Conservation (phyloP, 2,113 vertebrate genomes). For the Ivindomyrus marchei region DNA sequence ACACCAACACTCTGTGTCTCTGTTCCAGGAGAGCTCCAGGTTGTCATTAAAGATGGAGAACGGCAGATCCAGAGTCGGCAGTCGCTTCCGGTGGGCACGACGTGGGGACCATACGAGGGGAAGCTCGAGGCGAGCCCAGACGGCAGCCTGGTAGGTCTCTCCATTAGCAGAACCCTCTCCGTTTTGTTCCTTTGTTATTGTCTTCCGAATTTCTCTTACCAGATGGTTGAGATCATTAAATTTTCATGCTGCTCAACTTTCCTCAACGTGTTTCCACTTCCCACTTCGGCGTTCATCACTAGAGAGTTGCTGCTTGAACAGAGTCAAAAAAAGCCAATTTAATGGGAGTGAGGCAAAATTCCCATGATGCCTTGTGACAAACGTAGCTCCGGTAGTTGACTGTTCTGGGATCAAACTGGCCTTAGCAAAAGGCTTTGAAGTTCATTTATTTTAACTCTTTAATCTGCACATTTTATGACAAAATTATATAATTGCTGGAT, state of each 20-base stretch:
- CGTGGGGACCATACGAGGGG: conserved; percentile 78
- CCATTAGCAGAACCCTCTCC: background rate
- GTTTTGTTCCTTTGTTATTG: conserved; percentile 9
- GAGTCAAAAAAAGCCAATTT: conserved; percentile 34
- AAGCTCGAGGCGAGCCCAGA: conserved; percentile 72
- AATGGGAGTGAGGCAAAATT: conserved; percentile 35
- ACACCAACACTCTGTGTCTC: conserved; percentile 22
- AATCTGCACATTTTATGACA: conserved; percentile 56
- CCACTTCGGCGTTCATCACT: conserved; percentile 32
- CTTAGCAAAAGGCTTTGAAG: conserved; percentile 50
- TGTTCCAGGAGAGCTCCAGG: conserved; percentile 73
- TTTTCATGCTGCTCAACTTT: conserved; percentile 21
- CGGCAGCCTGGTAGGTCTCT: conserved; percentile 64
- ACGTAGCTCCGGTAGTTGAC: conserved; percentile 41
- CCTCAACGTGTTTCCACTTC: conserved; percentile 13
- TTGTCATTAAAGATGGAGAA: conserved; percentile 68
- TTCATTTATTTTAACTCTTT: conserved; percentile 54
- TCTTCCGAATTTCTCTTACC: conserved; percentile 13
- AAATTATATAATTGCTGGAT: conserved; percentile 56
- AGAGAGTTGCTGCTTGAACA: conserved; percentile 31
- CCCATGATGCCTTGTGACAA: conserved; percentile 41
- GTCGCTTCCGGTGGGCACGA: conserved; percentile 75
- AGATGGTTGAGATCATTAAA: conserved; percentile 20
- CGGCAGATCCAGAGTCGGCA: conserved; percentile 72
- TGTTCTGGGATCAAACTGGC: conserved; percentile 42